phyloP scores from a whole-genome alignment of 2,113 vertebrate species.

The Hyaena hyaena region DNA sequence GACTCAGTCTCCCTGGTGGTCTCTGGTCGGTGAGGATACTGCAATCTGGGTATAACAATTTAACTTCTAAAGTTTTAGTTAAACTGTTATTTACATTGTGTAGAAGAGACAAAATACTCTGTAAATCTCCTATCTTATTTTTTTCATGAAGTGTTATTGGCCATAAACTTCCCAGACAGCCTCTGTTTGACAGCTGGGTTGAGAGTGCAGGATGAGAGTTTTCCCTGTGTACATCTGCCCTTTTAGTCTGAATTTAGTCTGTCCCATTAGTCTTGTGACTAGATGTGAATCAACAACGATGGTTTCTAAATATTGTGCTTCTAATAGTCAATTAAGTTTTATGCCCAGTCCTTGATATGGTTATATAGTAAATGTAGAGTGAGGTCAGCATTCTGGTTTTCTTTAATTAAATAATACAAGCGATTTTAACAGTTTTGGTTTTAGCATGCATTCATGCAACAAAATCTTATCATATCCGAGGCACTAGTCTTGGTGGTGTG shows the following conservation, averaged over 20 bases:
- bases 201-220: background rate
- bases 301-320: background rate
- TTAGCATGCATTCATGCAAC: background rate
- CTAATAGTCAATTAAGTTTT: background rate
- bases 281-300: background rate
- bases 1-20: too few relatives aligned
- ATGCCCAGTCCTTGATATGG: background rate
- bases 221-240: background rate
- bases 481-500: background rate
- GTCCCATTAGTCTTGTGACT: background rate
- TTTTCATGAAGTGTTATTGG: background rate
- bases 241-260: background rate
- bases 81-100: background rate
- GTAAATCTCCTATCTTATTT: background rate
- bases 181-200: background rate
- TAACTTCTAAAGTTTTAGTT: background rate
- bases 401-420: background rate
- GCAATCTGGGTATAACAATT: background rate
- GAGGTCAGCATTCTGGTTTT: background rate
- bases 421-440: background rate
- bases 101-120: background rate
- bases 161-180: background rate
- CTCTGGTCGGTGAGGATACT: too few relatives aligned
- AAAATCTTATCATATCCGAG: background rate
- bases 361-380: background rate